Evolutionary conservation across 2,113 vertebrate genomes (phyloP), one percentile per base, ranked within the genome.

Genomic region (Rhodinocichla rosea): DNA sequence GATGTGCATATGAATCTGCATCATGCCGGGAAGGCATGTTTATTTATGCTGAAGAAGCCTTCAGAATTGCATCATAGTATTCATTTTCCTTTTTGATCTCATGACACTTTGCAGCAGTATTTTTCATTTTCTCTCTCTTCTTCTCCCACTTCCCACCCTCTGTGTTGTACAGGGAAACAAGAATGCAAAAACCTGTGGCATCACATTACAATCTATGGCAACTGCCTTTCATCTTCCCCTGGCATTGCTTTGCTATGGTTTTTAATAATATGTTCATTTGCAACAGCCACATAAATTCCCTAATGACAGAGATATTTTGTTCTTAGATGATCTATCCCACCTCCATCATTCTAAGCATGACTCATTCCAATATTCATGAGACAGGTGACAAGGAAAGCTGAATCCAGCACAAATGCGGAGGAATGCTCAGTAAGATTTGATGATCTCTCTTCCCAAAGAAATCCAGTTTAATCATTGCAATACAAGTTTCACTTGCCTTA

Each of bases 71-170:
- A 59, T 84, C 23, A n/a, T 16, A 88, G 65, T 56, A 77, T 90
- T 97, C 22, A 87, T 79, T 87, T 96, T 96, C 56, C 59, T 95
- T 94, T 97, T 97, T 59, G 45, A 40, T 90, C 89, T 95, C 56
- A 85, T 89, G 55, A 30, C 13, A 15, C 26, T 95, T 94, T 50
- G 59, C 57, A 70, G 60, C 22, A n/a, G 4, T 39, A 20, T 39
- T 74, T 91, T 65, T 35, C 18, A 50, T 87, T 83, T 28, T 39
- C 23, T 52, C 27, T 60, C 47, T 52, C 14, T 60, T 39, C 35
- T 10, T 83, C 6, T 13, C 10, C 60, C 42, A 53, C 59, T 93
- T 91, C 32, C 24, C 39, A 60, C 28, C 49, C 52, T 76, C 26
- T 28, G 26, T 21, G 33, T 49, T 94, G 62, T 76, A 64, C 23